phyloP scores from a whole-genome alignment of 2,113 vertebrate genomes.

The Rhipidura dahli region DNA sequence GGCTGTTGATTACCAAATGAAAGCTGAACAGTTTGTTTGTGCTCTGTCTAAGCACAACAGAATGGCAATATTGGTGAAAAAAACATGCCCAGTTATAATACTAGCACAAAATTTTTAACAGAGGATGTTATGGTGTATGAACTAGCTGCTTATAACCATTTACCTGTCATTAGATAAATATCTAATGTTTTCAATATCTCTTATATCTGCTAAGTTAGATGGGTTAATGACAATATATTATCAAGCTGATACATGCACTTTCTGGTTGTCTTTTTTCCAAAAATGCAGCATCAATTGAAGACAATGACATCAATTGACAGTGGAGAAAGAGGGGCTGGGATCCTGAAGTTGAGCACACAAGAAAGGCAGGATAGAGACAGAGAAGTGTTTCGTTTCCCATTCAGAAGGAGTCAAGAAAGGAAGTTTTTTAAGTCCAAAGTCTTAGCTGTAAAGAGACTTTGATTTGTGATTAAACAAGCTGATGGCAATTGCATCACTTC shows the following conservation, averaged over 20 bases:
- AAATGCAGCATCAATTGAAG: neutral
- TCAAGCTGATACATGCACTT: neutral
- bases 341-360: neutral
- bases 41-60: neutral
- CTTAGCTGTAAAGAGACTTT: neutral
- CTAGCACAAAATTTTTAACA: neutral
- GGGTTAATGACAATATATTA: neutral
- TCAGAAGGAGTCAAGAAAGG: neutral
- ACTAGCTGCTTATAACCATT: neutral
- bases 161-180: neutral
- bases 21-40: neutral
- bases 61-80: neutral
- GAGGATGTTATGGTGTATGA: neutral
- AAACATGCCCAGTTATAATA: neutral
- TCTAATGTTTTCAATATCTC: neutral
- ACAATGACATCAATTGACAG: no score
- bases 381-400: neutral
- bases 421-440: neutral
- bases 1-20: neutral
- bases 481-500: neutral
- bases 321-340: neutral
- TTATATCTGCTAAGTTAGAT: neutral
- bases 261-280: neutral
- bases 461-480: neutral
- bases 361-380: neutral